Conservation (phyloP, 2,888 invertebrate species). For the Agrotis ipsilon region DNA sequence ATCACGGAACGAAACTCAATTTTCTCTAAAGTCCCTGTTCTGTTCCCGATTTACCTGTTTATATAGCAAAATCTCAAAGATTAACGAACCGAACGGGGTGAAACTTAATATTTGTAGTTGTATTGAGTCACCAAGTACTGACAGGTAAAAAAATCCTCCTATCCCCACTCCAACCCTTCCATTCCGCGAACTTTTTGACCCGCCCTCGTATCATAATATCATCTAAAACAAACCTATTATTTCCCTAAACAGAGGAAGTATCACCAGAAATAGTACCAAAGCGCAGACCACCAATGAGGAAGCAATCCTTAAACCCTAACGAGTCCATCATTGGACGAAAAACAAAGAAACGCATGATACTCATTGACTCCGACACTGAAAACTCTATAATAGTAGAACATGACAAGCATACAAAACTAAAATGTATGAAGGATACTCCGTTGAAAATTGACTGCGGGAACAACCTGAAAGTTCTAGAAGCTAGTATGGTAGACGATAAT, state of each 20-base stretch:
- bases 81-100: too few species aligned
- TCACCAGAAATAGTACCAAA: slow-evolving; percentile 84
- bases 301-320: slow-evolving; percentile 67
- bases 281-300: slow-evolving; percentile 69
- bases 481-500: slow-evolving; percentile 51
- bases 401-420: slow-evolving; percentile 76
- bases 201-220: too few species aligned
- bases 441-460: slow-evolving; percentile 71
- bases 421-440: slow-evolving; percentile 84
- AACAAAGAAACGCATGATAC: slow-evolving; percentile 82
- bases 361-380: slow-evolving; percentile 85
- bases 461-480: slow-evolving; percentile 33
- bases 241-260: slow-evolving; percentile 66
- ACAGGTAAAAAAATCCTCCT: too few species aligned
- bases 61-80: too few species aligned
- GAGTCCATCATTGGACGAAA: slow-evolving; percentile 73
- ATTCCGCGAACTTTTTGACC: too few species aligned
- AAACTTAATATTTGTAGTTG: too few species aligned
- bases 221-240: not conserved
- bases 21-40: too few species aligned
- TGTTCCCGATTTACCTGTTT: too few species aligned
- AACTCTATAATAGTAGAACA: slow-evolving; percentile 85
- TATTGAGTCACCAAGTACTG: too few species aligned
- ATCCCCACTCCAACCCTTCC: too few species aligned
- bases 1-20: too few species aligned